Evolutionary conservation across 2,888 invertebrate genomes (phyloP).

Genomic region (Pheosia gnoma): DNA sequence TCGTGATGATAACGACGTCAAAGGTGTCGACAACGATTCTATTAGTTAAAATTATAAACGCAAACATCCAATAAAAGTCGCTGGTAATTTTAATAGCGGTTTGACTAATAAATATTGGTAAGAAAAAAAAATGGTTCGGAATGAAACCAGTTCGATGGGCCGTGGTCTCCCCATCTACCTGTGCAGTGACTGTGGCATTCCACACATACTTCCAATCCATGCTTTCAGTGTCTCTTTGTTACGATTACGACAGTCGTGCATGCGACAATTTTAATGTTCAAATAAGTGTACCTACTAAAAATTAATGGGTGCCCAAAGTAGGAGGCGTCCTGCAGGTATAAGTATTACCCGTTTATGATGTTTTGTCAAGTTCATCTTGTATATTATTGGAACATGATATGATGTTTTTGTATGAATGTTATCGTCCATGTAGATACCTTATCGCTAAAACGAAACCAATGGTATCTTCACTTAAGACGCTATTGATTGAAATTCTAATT

Average conservation of each 20-base stretch:
- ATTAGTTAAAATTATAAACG: constrained; percentile 14
- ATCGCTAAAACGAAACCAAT: background rate
- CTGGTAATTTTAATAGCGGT: constrained; percentile 35
- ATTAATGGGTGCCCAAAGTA: background rate
- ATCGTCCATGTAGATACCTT: background rate
- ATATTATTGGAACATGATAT: background rate
- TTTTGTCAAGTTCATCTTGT: background rate
- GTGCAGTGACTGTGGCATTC: constrained; percentile 47
- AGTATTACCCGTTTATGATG: background rate
- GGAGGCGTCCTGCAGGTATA: background rate
- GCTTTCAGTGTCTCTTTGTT: constrained; percentile 33
- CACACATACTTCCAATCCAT: constrained; percentile 43
- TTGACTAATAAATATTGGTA: constrained; percentile 31
- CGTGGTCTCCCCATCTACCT: constrained; percentile 41
- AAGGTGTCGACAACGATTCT: constrained; percentile 3
- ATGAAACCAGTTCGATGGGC: constrained; percentile 35
- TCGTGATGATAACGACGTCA: constrained; percentile 1
- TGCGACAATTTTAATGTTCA: constrained; percentile 15
- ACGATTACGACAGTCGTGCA: constrained; percentile 15
- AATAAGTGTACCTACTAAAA: background rate
- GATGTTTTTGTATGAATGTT: background rate
- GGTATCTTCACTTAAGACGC: too few relatives aligned
- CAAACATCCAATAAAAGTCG: constrained; percentile 30
- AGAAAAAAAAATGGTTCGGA: constrained; percentile 29
- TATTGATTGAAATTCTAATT: too few relatives aligned